These are phyloP conservation scores for Brachirus orientalis DNA, from an alignment of 2,113 vertebrate species.

Conservation along the genomic window DNA sequence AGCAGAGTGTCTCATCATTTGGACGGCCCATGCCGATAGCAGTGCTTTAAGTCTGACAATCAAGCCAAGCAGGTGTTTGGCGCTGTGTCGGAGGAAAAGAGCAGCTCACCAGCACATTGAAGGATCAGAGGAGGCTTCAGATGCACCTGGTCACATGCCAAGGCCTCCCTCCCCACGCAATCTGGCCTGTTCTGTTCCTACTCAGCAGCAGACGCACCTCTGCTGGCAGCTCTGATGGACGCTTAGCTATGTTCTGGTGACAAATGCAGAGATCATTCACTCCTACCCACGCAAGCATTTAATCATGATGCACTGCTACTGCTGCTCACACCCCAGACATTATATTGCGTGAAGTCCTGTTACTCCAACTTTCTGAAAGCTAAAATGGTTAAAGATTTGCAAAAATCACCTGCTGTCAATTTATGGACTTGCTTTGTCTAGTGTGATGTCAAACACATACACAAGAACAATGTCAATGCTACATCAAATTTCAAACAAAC, in stretches of 20 bases:
- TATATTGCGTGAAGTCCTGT: constrained; percentile 31
- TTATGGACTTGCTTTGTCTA: too few relatives aligned
- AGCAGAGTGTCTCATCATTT: constrained; percentile 53
- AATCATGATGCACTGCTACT: constrained; percentile 72
- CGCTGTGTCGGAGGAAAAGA: constrained; percentile 63
- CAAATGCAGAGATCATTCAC: constrained; percentile 72
- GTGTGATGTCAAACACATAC: neutral
- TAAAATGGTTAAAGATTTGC: constrained; percentile 14
- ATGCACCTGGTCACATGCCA: constrained; percentile 74
- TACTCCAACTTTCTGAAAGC: constrained; percentile 19
- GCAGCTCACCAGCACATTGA: constrained; percentile 69
- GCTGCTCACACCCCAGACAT: constrained; percentile 69
- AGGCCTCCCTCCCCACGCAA: constrained; percentile 72
- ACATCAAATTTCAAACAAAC: neutral
- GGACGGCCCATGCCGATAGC: constrained; percentile 47
- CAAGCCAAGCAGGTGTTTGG: constrained; percentile 76
- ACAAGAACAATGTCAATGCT: constrained; percentile 8
- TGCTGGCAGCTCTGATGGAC: constrained; percentile 66
- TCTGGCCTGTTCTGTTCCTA: constrained; percentile 79
- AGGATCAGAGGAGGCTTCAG: constrained; percentile 75
- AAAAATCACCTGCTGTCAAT: constrained; percentile 3
- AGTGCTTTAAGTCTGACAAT: constrained; percentile 54
- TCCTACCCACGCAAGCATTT: constrained; percentile 71
- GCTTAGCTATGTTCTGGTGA: constrained; percentile 76
- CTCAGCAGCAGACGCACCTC: constrained; percentile 75